phyloP scores from a whole-genome alignment of 2,113 vertebrate genomes.

The Seriola aureovittata region DNA sequence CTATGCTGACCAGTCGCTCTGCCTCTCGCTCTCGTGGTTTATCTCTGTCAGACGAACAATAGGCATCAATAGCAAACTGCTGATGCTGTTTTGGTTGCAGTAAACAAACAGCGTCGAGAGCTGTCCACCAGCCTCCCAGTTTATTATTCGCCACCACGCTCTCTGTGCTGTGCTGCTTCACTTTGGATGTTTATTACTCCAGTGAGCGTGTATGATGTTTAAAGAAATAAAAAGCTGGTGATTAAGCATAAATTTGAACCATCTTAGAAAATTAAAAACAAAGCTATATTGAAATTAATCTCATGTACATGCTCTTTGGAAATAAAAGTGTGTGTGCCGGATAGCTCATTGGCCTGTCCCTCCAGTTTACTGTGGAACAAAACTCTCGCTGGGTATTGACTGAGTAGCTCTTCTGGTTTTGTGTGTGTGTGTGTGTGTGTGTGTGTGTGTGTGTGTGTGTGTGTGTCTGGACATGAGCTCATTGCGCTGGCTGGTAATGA shows the following conservation, averaged over 20 bases:
- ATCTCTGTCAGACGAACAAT: slow-evolving; percentile 50
- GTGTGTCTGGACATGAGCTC: slow-evolving; percentile 39
- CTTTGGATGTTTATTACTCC: neutral
- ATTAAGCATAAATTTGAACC: neutral
- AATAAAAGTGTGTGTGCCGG: neutral
- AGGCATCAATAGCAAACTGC: slow-evolving; percentile 53
- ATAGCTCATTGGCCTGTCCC: neutral
- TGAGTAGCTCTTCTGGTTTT: neutral
- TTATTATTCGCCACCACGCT: neutral
- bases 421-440: slow-evolving; percentile 34
- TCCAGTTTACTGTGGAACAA: slow-evolving; percentile 2
- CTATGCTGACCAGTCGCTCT: slow-evolving; percentile 59
- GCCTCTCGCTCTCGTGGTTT: slow-evolving; percentile 20
- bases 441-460: slow-evolving; percentile 19
- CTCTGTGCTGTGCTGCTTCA: neutral
- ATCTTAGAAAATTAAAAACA: neutral
- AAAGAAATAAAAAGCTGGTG: neutral
- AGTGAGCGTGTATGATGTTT: no score
- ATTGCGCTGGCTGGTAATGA: slow-evolving; percentile 73
- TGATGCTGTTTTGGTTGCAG: slow-evolving; percentile 43
- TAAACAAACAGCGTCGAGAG: slow-evolving; percentile 61
- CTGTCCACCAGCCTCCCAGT: slow-evolving; percentile 41
- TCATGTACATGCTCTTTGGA: neutral
- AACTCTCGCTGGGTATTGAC: slow-evolving; percentile 32
- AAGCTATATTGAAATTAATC: neutral